Evolutionary conservation across 2,888 invertebrate species (phyloP), one percentile per base, ranked within the genome.

Genomic region (Eretmocerus hayati): DNA sequence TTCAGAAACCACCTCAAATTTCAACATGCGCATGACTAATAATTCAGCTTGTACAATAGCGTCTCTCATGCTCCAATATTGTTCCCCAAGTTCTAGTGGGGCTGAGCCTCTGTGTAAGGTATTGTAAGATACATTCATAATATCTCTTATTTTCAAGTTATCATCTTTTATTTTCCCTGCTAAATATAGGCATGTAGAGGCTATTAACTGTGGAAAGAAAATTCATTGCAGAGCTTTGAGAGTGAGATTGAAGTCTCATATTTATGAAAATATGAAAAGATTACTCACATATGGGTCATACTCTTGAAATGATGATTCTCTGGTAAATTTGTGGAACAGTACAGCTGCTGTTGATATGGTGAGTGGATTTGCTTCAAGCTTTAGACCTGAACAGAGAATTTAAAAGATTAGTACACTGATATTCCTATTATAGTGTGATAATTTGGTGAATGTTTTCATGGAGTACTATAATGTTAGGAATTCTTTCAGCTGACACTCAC

Each of bases 121-220:
- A 63, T 86, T 87, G 62, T 92, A 84, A 11, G 90, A 83, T 22
- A 95, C 93, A 72, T 95, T 95, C 62, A 95, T 90, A 19, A 95
- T 86, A 71, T 95, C 95, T 46, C 94, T 78, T 47, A 94, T 81
- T 68, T 88, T 87, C 1, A 93, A 75, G 6, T 85, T 81, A 66
- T 95, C 92, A 66, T 94, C 93, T 66, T 94, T 89, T 5, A 90
- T 85, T 76, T 95, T 96, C 0, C 92, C 90, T 45, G 93, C 93
- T 45, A 94, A 76, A 67, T 93, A 95, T n/a, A 96, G 72, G 35
- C 88, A 85, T 1, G 94, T 88, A 1, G 90, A 84, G 40, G 88
- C 92, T 64, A 90, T 88, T 33, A 90, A 69, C 85, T 85, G 62
- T 26, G 72, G 72, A 56, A 54, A 54, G 30, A 38, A 26, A 9